Evolutionary conservation across 2,797 vertebrate genomes (phyloP).

Genomic region (Okamejei kenojei): DNA sequence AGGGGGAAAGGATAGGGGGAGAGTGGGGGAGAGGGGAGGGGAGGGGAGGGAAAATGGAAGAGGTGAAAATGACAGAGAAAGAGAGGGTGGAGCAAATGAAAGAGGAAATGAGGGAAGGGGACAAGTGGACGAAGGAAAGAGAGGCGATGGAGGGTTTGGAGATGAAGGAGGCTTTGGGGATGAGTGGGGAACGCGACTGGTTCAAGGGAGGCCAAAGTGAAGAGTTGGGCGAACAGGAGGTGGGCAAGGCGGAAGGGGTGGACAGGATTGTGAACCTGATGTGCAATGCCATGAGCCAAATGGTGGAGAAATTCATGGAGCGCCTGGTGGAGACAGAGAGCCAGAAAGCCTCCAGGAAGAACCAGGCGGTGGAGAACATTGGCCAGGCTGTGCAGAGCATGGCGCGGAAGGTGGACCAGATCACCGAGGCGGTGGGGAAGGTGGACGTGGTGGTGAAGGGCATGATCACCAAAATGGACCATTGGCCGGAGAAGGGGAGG

Average conservation of each 20-base stretch:
- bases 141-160: neutral
- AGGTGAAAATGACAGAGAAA: neutral
- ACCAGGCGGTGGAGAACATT: neutral
- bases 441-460: neutral
- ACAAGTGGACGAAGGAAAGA: neutral
- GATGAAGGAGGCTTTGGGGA: neutral
- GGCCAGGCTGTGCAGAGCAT: neutral
- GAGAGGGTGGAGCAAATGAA: too few relatives aligned
- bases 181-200: neutral
- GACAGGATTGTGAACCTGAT: neutral
- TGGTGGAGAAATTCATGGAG: neutral
- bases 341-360: neutral
- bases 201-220: neutral
- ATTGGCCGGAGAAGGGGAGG: neutral
- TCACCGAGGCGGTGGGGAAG: neutral
- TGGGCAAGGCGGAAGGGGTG: neutral
- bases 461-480: neutral
- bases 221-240: too few relatives aligned
- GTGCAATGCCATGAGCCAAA: neutral
- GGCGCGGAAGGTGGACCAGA: neutral
- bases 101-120: too few relatives aligned
- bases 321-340: neutral
- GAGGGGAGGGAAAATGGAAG: neutral
- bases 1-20: neutral
- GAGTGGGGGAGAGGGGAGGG: rapidly evolving